Conservation (phyloP, 2,797 vertebrate species). For the Podargus strigoides region DNA sequence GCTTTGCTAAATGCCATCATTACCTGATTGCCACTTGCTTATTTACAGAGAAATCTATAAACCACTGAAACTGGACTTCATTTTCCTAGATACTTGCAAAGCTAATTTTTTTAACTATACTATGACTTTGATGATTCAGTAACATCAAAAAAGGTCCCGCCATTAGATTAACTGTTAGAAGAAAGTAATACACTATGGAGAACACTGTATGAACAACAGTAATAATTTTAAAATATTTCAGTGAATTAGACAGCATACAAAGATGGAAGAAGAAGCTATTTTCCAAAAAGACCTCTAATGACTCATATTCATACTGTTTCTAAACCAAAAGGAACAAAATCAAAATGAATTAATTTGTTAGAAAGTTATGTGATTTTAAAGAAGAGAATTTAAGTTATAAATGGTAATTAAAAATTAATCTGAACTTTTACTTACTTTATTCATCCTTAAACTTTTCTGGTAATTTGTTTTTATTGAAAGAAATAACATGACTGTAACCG, state of each 20-base stretch:
- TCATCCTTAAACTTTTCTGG: background rate
- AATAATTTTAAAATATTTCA: background rate
- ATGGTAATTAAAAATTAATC: background rate
- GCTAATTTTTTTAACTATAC: background rate
- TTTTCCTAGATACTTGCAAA: background rate
- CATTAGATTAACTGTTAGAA: background rate
- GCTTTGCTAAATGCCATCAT: background rate
- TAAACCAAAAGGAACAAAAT: background rate
- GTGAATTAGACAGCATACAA: background rate
- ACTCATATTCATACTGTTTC: background rate
- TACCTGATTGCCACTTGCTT: background rate
- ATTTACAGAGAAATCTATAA: background rate
- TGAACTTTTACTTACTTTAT: background rate
- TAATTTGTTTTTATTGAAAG: background rate
- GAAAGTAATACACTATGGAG: background rate
- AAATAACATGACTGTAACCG: background rate
- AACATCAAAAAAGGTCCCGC: background rate
- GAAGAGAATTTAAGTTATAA: background rate
- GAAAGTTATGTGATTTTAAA: background rate
- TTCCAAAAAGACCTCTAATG: background rate
- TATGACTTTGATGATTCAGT: background rate
- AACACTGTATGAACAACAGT: background rate
- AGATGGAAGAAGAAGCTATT: background rate
- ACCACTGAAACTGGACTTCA: background rate
- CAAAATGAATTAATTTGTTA: background rate